A percentile compares a stretch with the other conserved stretches of the same genome.
Conservation (phyloP, 2,797 vertebrate genomes). For the Micromesistius poutassou region DNA sequence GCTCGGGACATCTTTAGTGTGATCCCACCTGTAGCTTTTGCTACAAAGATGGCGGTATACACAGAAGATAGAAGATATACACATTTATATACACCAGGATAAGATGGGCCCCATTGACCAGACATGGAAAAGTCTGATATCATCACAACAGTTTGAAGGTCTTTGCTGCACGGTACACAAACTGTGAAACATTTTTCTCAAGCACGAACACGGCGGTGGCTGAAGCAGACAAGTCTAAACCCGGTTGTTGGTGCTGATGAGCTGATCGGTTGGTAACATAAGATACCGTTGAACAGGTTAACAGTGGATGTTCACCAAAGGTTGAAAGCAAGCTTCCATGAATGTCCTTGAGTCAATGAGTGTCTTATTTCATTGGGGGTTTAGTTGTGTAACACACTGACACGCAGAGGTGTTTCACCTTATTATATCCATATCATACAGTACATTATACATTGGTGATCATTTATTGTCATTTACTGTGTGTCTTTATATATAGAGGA, state of each 20-base stretch:
- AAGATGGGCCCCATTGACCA: not conserved
- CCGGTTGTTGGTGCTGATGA: slow-evolving; percentile 53
- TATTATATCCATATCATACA: not conserved
- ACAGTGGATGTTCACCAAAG: not conserved
- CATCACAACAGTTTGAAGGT: not conserved
- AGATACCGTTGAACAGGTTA: slow-evolving; percentile 18
- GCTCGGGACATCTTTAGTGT: not conserved
- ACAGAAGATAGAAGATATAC: not conserved
- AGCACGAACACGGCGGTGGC: slow-evolving; percentile 27
- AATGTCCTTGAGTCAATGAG: no score
- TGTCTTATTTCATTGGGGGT: not conserved
- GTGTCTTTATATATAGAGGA: not conserved
- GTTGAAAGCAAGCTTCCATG: not conserved
- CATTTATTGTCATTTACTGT: no score
- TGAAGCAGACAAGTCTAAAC: slow-evolving; percentile 25
- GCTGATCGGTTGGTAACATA: slow-evolving; percentile 46
- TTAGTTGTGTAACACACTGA: not conserved
- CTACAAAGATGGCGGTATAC: no score
- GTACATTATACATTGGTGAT: not conserved
- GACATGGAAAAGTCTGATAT: not conserved
- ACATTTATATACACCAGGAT: not conserved
- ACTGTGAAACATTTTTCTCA: slow-evolving; percentile 15
- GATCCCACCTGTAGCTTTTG: no score
- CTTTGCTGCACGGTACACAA: not conserved
- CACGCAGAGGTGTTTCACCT: not conserved